Conservation (phyloP, 2,797 vertebrate genomes). For the Tokudaia muenninki region DNA sequence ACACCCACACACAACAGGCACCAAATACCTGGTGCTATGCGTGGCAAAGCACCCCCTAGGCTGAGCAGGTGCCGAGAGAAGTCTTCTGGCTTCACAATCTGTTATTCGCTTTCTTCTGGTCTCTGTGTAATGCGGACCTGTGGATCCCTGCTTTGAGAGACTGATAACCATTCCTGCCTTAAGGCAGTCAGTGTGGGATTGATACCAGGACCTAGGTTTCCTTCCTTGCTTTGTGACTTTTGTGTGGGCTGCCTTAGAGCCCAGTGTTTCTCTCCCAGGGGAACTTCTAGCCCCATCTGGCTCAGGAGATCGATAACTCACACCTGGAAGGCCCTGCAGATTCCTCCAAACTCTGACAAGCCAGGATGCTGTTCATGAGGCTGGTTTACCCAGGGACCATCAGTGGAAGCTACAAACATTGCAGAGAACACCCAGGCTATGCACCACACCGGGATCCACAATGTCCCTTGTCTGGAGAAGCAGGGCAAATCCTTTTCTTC, state of each 20-base stretch:
- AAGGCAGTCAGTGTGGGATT: not conserved
- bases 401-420: rapidly evolving
- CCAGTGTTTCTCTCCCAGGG: not conserved
- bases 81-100: rapidly evolving
- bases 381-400: too few relatives aligned
- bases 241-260: too few relatives aligned
- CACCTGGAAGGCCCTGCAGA: not conserved
- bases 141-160: too few relatives aligned
- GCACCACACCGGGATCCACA: rapidly evolving
- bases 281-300: not conserved
- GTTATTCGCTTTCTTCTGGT: not conserved
- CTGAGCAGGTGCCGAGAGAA: rapidly evolving
- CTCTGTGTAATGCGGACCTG: not conserved
- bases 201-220: not conserved
- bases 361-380: not conserved
- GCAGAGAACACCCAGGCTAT: not conserved
- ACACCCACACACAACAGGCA: not conserved
- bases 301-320: rapidly evolving
- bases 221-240: not conserved
- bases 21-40: not conserved
- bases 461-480: rapidly evolving
- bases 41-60: rapidly evolving
- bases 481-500: rapidly evolving
- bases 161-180: not conserved
- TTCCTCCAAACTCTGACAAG: not conserved